Percentiles rank a stretch among this genome's conserved stretches.
Evolutionary conservation across 2,113 vertebrate species (phyloP).

Genomic region (Pristiophorus japonicus): DNA sequence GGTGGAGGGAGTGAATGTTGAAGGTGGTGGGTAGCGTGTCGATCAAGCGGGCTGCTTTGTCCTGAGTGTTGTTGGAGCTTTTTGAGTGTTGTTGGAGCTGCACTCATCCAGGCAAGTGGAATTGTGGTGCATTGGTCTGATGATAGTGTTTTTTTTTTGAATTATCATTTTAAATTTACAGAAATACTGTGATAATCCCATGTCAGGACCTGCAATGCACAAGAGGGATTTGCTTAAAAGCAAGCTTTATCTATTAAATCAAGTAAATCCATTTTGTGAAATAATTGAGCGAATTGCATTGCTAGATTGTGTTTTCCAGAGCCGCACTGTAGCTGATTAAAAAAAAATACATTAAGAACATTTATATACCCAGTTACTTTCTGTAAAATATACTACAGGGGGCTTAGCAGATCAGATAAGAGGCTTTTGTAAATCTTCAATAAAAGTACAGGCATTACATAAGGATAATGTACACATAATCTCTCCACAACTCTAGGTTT

Average conservation of each 20-base stretch:
- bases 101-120: no score
- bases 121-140: not conserved
- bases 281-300: not conserved
- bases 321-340: not conserved
- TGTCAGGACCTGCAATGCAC: not conserved
- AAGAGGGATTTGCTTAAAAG: not conserved
- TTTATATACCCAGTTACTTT: slow-evolving; percentile 13
- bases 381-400: not conserved
- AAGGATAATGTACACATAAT: slow-evolving; percentile 12
- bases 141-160: not conserved
- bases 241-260: slow-evolving; percentile 28
- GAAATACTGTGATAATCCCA: not conserved
- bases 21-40: no score
- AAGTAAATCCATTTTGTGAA: slow-evolving; percentile 9
- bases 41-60: no score
- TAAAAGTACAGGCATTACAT: not conserved
- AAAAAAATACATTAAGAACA: slow-evolving; percentile 11
- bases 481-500: not conserved
- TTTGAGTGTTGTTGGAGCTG: no score
- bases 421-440: slow-evolving; percentile 13
- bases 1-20: no score
- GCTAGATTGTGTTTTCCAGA: not conserved
- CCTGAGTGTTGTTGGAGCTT: no score
- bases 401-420: not conserved
- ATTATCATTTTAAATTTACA: not conserved